Conservation (phyloP, 2,888 invertebrate genomes). For the Pardosa pseudoannulata region DNA sequence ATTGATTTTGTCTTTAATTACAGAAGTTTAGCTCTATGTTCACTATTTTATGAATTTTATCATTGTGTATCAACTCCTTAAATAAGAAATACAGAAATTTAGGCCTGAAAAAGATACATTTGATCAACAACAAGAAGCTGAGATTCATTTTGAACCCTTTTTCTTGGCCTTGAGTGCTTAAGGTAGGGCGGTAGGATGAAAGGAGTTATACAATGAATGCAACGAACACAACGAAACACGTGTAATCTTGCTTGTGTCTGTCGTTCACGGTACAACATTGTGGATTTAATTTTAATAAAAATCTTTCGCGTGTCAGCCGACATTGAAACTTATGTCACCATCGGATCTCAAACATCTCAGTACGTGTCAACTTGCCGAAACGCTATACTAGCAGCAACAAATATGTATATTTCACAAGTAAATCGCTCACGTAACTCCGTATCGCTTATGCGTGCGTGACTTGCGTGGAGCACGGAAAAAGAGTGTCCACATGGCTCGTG, state of each 20-base stretch:
- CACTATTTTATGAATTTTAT: too few species aligned
- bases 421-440: slow-evolving; percentile 57
- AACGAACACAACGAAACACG: background rate
- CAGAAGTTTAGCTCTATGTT: too few species aligned
- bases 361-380: slow-evolving; percentile 43
- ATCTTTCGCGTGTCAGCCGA: slow-evolving; percentile 37
- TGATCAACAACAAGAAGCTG: too few species aligned
- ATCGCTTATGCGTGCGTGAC: slow-evolving; percentile 60
- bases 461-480: slow-evolving; percentile 56
- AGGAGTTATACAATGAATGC: too few species aligned
- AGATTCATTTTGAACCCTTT: too few species aligned
- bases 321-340: slow-evolving; percentile 37
- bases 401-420: slow-evolving; percentile 60
- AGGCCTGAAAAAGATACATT: too few species aligned
- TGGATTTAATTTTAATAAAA: slow-evolving; percentile 25
- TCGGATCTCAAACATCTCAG: slow-evolving; percentile 14
- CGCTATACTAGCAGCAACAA: slow-evolving; percentile 56
- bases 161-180: too few species aligned
- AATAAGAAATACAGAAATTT: too few species aligned
- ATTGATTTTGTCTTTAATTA: too few species aligned
- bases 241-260: background rate
- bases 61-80: too few species aligned
- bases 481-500: slow-evolving; percentile 50
- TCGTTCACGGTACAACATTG: background rate
- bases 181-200: too few species aligned